phyloP scores from a whole-genome alignment of 2,113 vertebrate genomes.

The Vulpes lagopus region DNA sequence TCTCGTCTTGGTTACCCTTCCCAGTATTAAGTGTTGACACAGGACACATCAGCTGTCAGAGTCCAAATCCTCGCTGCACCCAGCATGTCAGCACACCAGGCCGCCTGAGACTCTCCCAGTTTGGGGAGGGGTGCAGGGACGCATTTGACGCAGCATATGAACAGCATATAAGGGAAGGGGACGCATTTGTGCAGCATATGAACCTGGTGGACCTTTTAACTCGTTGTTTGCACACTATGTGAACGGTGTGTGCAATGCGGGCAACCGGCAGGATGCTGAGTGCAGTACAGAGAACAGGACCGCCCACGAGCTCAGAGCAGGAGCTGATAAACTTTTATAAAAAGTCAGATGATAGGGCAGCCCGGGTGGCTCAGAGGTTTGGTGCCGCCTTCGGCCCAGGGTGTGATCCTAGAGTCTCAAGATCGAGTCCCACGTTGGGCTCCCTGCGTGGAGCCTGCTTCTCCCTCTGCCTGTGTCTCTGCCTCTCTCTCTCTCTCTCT shows the following conservation, averaged over 20 bases:
- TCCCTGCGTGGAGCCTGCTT: too few species aligned
- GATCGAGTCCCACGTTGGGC: too few species aligned
- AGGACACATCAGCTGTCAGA: not conserved
- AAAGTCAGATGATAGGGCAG: not conserved
- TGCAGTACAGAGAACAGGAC: not conserved
- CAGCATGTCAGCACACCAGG: not conserved
- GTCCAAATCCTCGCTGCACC: not conserved
- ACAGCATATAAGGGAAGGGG: not conserved
- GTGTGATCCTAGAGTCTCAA: too few species aligned
- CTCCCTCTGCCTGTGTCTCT: too few species aligned
- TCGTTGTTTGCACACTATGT: not conserved
- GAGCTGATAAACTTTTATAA: not conserved
- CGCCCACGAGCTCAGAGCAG: not conserved
- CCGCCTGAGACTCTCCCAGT: not conserved
- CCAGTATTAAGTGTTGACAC: not conserved
- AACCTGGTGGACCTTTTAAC: not conserved
- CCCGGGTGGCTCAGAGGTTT: too few species aligned
- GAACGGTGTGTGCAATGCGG: accelerated
- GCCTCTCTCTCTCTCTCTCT: too few species aligned
- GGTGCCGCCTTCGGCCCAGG: too few species aligned
- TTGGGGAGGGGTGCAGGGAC: too few species aligned
- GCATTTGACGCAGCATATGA: too few species aligned
- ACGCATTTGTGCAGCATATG: accelerated
- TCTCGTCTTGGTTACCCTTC: not conserved
- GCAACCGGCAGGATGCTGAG: not conserved